These are phyloP conservation scores for Benitochromis conjunctus DNA, from an alignment of 2,113 vertebrate species.

Conservation along the genomic window DNA sequence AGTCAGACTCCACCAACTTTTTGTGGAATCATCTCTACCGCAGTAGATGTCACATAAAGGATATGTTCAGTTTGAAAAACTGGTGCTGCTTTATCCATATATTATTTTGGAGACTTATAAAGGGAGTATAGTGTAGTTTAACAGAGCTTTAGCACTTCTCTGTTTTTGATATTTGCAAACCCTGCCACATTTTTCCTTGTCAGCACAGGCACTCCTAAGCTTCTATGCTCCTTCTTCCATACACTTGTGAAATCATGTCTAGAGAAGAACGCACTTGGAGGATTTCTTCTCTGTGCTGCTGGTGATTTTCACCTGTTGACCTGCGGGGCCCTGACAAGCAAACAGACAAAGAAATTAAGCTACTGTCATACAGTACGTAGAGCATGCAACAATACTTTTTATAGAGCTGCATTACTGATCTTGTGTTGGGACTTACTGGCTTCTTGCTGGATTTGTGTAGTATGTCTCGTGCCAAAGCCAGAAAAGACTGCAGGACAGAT, in stretches of 20 bases:
- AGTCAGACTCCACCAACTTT: not conserved
- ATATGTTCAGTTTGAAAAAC: not conserved
- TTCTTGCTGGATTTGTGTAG: slow-evolving; percentile 81
- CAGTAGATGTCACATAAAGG: not conserved
- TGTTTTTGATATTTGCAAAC: not conserved
- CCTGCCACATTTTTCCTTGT: not conserved
- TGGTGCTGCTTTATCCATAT: not conserved
- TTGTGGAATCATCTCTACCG: not conserved
- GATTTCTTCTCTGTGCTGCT: slow-evolving; percentile 69
- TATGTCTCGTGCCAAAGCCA: slow-evolving; percentile 84
- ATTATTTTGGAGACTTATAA: not conserved
- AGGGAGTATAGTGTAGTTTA: not conserved
- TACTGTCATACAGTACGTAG: not conserved
- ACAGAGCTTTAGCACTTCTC: not conserved
- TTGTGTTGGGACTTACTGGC: slow-evolving; percentile 66
- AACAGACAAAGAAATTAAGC: not conserved
- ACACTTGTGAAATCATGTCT: not conserved
- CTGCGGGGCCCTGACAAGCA: slow-evolving; percentile 49
- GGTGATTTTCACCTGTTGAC: slow-evolving; percentile 74
- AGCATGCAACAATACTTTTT: not conserved
- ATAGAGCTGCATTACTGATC: not conserved
- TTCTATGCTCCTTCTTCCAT: not conserved
- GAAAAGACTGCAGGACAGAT: slow-evolving; percentile 76
- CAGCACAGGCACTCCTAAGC: slow-evolving; percentile 13
- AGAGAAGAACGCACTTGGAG: slow-evolving; percentile 75